phyloP scores from a whole-genome alignment of 2,113 vertebrate genomes.

The Misgurnus anguillicaudatus region DNA sequence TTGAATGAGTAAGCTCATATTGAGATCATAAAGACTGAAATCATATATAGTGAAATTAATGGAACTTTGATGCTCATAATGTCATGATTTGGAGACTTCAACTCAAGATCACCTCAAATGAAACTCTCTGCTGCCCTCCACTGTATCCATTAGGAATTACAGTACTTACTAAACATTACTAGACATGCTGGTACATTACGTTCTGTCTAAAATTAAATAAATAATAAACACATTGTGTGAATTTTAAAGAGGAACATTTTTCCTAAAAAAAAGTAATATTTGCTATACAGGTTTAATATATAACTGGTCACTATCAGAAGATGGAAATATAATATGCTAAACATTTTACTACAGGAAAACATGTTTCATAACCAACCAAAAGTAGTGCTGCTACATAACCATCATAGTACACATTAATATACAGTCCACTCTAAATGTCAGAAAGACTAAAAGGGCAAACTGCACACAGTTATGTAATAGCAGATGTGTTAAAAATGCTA shows the following conservation, averaged over 20 bases:
- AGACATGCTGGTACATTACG: no score
- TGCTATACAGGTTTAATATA: not conserved
- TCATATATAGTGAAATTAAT: no score
- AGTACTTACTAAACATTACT: not conserved
- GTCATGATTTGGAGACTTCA: no score
- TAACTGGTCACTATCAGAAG: not conserved
- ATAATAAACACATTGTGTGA: no score
- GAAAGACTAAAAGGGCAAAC: no score
- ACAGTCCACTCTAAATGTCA: no score
- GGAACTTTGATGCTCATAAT: no score
- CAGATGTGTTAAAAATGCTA: not conserved
- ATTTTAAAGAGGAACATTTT: not conserved
- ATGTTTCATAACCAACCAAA: not conserved
- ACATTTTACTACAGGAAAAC: not conserved
- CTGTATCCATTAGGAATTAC: slow-evolving; percentile 27
- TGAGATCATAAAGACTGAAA: no score
- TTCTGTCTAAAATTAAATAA: no score
- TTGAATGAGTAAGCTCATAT: not conserved
- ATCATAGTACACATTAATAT: no score
- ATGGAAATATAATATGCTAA: not conserved
- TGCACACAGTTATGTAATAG: no score
- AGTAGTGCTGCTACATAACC: not conserved
- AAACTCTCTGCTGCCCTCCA: slow-evolving; percentile 14
- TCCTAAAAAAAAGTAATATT: not conserved
- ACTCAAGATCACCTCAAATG: not conserved